Conservation (phyloP, 2,888 invertebrate species). For the Linyphia triangularis region DNA sequence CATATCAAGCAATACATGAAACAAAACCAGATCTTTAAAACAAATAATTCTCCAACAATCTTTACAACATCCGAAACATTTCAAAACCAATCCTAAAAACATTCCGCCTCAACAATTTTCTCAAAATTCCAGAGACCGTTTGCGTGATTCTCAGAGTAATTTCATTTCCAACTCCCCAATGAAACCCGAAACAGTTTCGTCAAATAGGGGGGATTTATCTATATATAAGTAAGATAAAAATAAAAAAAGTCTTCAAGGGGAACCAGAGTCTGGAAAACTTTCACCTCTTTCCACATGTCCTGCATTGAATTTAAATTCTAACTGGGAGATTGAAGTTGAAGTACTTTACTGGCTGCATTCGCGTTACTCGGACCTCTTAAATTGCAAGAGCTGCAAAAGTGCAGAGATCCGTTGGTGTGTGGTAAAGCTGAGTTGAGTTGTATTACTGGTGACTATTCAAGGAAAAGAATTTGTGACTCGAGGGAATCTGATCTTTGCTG, state of each 20-base stretch:
- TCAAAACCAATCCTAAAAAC: neutral
- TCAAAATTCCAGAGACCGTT: neutral
- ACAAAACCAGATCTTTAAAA: too few relatives aligned
- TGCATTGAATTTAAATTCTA: neutral
- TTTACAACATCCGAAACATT: neutral
- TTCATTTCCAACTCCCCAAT: neutral
- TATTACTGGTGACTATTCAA: too few relatives aligned
- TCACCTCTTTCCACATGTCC: neutral
- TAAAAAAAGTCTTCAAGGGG: neutral
- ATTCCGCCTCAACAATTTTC: neutral
- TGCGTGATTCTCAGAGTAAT: neutral
- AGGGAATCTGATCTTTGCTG: too few relatives aligned
- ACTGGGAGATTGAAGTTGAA: neutral
- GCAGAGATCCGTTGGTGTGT: too few relatives aligned
- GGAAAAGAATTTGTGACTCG: too few relatives aligned
- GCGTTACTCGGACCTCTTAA: too few relatives aligned
- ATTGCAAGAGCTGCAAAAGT: too few relatives aligned
- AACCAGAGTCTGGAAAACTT: neutral
- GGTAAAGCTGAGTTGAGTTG: too few relatives aligned
- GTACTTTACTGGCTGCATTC: neutral
- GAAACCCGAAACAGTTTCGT: neutral
- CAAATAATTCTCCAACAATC: neutral
- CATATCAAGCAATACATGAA: too few relatives aligned
- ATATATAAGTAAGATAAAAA: neutral
- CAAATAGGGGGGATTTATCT: neutral